Evolutionary conservation across 2,797 vertebrate genomes (phyloP).

Genomic region (Tamandua tetradactyla): DNA sequence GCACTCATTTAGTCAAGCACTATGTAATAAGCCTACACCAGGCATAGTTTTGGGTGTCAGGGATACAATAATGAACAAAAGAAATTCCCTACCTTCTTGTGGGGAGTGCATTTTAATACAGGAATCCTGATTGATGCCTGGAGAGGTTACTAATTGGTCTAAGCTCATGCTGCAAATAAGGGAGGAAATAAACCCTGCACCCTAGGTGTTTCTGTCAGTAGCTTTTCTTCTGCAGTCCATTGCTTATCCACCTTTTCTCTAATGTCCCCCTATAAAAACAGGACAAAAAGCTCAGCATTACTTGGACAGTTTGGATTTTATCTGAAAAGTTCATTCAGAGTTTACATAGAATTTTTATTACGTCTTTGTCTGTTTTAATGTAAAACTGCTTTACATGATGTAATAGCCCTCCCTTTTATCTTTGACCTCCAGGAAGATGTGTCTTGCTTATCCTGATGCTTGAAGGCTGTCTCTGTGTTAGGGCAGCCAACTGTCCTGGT

Average conservation of each 20-base stretch:
- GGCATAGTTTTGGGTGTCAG: not conserved
- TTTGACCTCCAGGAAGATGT: not conserved
- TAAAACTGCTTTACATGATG: slow-evolving; percentile 34
- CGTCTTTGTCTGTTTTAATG: slow-evolving; percentile 14
- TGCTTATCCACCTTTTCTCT: not conserved
- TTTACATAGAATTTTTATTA: slow-evolving; percentile 35
- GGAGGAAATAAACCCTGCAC: rapidly evolving
- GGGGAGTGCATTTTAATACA: not conserved
- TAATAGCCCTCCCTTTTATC: not conserved
- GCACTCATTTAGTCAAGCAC: not conserved
- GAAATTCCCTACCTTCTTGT: not conserved
- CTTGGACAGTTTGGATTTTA: not conserved
- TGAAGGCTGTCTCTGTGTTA: not conserved
- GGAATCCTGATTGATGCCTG: not conserved
- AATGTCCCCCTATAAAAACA: not conserved
- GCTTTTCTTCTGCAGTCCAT: not conserved
- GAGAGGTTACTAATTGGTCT: not conserved
- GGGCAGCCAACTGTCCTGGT: not conserved
- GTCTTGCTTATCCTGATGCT: slow-evolving; percentile 59
- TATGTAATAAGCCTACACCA: not conserved
- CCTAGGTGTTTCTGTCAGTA: not conserved
- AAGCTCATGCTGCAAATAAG: not conserved
- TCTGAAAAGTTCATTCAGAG: slow-evolving; percentile 51
- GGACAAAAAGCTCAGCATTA: not conserved
- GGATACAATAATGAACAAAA: not conserved